Percentiles rank a stretch among this genome's conserved stretches.
phyloP scores from a whole-genome alignment of 1,140 invertebrate species.

The Teleopsis dalmanni region DNA sequence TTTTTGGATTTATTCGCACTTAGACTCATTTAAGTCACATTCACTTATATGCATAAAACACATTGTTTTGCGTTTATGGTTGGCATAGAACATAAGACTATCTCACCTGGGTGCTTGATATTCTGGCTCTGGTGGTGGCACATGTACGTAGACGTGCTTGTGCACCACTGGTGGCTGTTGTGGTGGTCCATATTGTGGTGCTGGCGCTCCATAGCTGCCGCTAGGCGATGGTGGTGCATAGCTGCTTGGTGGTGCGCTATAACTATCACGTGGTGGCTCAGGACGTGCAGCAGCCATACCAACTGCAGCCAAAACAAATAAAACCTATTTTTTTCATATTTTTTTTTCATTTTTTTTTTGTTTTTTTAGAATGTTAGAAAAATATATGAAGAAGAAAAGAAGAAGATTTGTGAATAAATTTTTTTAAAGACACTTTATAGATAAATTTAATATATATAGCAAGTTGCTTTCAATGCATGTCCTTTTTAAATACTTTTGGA shows the following conservation, averaged over 20 bases:
- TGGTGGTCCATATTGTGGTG: slow-evolving; percentile 62
- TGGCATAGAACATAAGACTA: background rate
- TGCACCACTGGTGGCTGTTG: slow-evolving; percentile 66
- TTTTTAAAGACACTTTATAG: background rate
- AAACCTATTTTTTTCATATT: slow-evolving; percentile 20
- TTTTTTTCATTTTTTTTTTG: background rate
- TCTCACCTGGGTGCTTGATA: slow-evolving; percentile 55
- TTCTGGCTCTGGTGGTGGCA: slow-evolving; percentile 73
- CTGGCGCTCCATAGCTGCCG: slow-evolving; percentile 45
- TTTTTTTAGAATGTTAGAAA: background rate
- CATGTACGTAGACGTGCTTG: slow-evolving; percentile 80
- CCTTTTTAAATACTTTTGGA: slow-evolving; percentile 4
- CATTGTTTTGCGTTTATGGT: background rate
- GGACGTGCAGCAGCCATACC: slow-evolving; percentile 33
- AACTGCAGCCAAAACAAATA: slow-evolving; percentile 29
- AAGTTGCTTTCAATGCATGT: no score
- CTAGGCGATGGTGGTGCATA: slow-evolving; percentile 26
- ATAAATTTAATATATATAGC: no score
- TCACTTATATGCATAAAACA: background rate
- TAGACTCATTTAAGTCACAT: background rate
- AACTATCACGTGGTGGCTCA: slow-evolving; percentile 39
- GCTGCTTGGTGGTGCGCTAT: slow-evolving; percentile 34
- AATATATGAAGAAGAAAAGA: background rate
- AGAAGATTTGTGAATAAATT: background rate
- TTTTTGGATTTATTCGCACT: background rate